A percentile compares a stretch with the other conserved stretches of the same genome.
Conservation (phyloP, 2,113 vertebrate genomes). For the Patagioenas fasciata region DNA sequence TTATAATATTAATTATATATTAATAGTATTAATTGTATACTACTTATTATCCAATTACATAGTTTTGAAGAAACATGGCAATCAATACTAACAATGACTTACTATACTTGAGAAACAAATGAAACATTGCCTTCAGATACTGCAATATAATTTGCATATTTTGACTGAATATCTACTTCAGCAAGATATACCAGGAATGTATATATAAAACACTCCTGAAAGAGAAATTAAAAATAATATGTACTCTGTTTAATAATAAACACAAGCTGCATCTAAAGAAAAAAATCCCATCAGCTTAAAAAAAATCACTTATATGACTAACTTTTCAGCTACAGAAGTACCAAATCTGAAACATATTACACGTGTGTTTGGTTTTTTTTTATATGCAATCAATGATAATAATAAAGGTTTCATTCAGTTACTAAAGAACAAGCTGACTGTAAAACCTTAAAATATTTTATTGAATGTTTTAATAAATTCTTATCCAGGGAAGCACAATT, state of each 20-base stretch:
- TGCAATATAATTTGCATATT: neutral
- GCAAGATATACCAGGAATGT: neutral
- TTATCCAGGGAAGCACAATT: neutral
- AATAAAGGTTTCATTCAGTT: neutral
- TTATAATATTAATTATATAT: neutral
- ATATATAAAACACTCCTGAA: neutral
- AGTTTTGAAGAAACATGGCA: neutral
- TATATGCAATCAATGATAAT: neutral
- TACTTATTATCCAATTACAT: neutral
- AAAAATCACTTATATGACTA: neutral
- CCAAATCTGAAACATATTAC: neutral
- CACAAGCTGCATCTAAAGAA: neutral
- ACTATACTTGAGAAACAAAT: neutral
- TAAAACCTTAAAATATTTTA: slow-evolving; percentile 1
- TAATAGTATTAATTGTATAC: neutral
- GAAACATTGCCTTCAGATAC: neutral
- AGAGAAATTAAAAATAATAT: neutral
- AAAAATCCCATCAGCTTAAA: neutral
- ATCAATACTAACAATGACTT: neutral
- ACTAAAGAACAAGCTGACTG: neutral
- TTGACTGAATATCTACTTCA: neutral
- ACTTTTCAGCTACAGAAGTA: neutral
- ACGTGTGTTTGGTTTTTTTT: accelerated
- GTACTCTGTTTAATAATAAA: neutral
- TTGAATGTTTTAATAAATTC: neutral